Evolutionary conservation across 2,888 invertebrate genomes (phyloP), one percentile per base, ranked within the genome.

Genomic region (Deilephila porcellus): DNA sequence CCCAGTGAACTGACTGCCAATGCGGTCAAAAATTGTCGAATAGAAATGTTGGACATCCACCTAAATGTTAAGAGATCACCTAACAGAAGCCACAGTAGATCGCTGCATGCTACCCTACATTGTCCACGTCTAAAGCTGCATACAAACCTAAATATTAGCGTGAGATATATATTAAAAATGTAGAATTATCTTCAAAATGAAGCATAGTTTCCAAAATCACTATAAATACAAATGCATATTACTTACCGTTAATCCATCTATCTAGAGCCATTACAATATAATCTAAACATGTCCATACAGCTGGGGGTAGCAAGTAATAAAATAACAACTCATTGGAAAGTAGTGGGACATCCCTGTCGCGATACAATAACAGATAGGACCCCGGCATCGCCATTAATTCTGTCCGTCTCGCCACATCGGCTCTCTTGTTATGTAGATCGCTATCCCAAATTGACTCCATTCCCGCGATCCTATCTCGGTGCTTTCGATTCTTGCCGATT

Each of bases 291-390:
- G 37, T 20, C 37, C n/a, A 20, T 37, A 45, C 64, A 20, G 5
- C 29, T 14, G 25, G n/a, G 20, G 20, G 34, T 34, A 32, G 34
- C 34, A 63, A 34, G 37, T 37, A 45, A 64, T 64, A 64, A 45
- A 64, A 64, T 37, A 64, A n/a, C n/a, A 64, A 64, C 37, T 37
- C 37, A n/a, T 45, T 37, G 45, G 37, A 64, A 64, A 64, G 37
- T 45, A 20, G 56, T n/a, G 19, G 19, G 56, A 63, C 17, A 32
- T 34, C 63, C 14, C n/a, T 52, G 25, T 60, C 37, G 62, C 64
- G 64, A 74, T 64, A 53, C 71, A 74, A 73, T 71, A 74, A 74
- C 25, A 74, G 74, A 74, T 74, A 74, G n/a, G 45, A 25, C 63
- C 59, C 71, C 29, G 29, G 17, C 52, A 64, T 56, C 20, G 53